A percentile compares a stretch with the other conserved stretches of the same genome.
phyloP scores from a whole-genome alignment of 2,797 vertebrate species.

The Bovichtus diacanthus region DNA sequence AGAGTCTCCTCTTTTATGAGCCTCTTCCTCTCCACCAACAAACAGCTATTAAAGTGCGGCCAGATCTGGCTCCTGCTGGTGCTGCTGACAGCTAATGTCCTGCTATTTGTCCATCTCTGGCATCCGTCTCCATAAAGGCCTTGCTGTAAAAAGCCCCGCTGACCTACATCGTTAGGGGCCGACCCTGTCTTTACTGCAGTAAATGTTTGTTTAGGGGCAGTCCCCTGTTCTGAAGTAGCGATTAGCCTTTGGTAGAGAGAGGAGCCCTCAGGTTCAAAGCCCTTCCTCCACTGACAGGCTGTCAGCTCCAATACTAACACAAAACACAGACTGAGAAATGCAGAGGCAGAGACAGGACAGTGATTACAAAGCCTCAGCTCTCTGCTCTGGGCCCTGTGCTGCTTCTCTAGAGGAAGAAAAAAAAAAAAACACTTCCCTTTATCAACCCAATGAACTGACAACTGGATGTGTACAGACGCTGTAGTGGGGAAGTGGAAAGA shows the following conservation, averaged over 20 bases:
- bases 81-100: constrained; percentile 83
- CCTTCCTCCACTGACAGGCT: constrained; percentile 74
- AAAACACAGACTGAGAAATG: constrained; percentile 71
- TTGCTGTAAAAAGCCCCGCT: constrained; percentile 76
- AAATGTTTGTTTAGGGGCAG: constrained; percentile 83
- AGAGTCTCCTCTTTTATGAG: constrained; percentile 80
- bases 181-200: constrained; percentile 77
- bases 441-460: constrained; percentile 62
- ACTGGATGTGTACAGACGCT: constrained; percentile 45
- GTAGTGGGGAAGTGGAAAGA: constrained; percentile 44
- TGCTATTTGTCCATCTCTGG: constrained; percentile 84
- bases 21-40: constrained; percentile 77
- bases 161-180: constrained; percentile 80
- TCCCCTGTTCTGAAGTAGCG: constrained; percentile 72
- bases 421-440: constrained; percentile 40
- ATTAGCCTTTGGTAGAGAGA: constrained; percentile 79
- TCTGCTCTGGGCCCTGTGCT: constrained; percentile 50
- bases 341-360: constrained; percentile 66
- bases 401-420: constrained; percentile 49
- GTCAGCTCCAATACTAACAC: constrained; percentile 81
- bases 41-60: constrained; percentile 77
- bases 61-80: constrained; percentile 79
- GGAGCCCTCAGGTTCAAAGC: constrained; percentile 80
- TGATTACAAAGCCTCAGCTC: constrained; percentile 70
- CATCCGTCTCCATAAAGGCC: constrained; percentile 85